Evolutionary conservation across 2,113 vertebrate genomes (phyloP).

Genomic region (human): DNA sequence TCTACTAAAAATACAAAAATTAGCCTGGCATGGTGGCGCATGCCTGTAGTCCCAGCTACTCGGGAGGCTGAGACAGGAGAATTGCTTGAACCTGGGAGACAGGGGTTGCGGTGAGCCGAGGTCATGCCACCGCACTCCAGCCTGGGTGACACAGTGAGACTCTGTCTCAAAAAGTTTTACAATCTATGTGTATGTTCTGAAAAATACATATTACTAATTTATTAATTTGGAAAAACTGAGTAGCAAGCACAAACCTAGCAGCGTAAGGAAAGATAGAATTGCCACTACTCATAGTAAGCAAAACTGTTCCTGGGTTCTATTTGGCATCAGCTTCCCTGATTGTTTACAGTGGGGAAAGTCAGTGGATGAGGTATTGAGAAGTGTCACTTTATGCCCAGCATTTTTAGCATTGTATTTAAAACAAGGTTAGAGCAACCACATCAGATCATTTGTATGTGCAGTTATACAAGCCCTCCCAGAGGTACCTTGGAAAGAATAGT

Average conservation of each 20-base stretch:
- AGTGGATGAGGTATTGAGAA: background rate
- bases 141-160: too few species aligned
- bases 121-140: too few species aligned
- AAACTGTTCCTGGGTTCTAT: background rate
- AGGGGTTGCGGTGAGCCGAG: too few species aligned
- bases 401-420: constrained; percentile 18
- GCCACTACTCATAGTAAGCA: background rate
- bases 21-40: too few species aligned
- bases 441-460: background rate
- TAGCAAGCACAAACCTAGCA: background rate
- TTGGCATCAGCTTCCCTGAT: background rate
- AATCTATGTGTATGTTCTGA: background rate
- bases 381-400: background rate
- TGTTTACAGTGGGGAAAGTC: background rate
- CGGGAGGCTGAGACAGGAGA: too few species aligned
- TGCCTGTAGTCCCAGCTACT: too few species aligned
- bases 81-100: too few species aligned
- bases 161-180: background rate
- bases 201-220: background rate
- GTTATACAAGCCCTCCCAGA: background rate
- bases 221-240: background rate
- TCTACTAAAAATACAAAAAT: too few species aligned
- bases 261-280: background rate
- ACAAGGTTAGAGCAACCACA: background rate
- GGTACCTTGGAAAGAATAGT: background rate